phyloP scores from a whole-genome alignment of 2,113 vertebrate genomes.

The Aphyosemion australe region DNA sequence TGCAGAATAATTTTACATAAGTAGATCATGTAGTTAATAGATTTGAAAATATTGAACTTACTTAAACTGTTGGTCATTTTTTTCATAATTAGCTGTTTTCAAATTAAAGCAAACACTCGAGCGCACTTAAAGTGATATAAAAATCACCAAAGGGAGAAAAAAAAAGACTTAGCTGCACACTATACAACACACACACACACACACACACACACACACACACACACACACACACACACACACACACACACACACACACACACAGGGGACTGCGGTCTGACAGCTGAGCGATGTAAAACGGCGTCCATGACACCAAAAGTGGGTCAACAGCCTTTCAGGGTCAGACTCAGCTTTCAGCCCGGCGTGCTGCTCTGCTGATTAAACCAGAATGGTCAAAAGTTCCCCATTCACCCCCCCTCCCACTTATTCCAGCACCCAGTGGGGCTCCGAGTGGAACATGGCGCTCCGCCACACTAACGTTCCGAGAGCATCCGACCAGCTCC shows the following conservation, averaged over 20 bases:
- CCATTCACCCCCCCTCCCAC: conserved; percentile 9
- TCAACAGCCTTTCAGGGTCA: conserved; percentile 64
- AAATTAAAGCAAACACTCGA: background rate
- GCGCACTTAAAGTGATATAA: background rate
- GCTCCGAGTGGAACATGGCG: conserved; percentile 15
- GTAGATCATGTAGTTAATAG: too few species aligned
- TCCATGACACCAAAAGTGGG: conserved; percentile 58
- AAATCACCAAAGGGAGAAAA: background rate
- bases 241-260: background rate
- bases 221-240: background rate
- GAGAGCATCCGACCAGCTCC: conserved; percentile 22
- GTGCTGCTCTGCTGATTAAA: conserved; percentile 37
- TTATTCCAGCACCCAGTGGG: conserved; percentile 42
- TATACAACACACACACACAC: conserved; percentile 11
- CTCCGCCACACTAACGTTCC: conserved; percentile 36
- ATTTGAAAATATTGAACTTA: too few species aligned
- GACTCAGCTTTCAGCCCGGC: conserved; percentile 22
- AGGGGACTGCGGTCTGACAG: conserved; percentile 10
- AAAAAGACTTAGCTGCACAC: background rate
- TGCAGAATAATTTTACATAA: too few species aligned
- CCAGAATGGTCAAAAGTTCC: conserved; percentile 31
- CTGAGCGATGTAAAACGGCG: conserved; percentile 41
- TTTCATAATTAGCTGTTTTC: background rate
- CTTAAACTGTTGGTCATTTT: too few species aligned
- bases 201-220: too few species aligned